Percentiles rank a stretch among this genome's conserved stretches.
Evolutionary conservation across 1,140 invertebrate genomes (phyloP).

Genomic region (Drosophila pseudoobscura): DNA sequence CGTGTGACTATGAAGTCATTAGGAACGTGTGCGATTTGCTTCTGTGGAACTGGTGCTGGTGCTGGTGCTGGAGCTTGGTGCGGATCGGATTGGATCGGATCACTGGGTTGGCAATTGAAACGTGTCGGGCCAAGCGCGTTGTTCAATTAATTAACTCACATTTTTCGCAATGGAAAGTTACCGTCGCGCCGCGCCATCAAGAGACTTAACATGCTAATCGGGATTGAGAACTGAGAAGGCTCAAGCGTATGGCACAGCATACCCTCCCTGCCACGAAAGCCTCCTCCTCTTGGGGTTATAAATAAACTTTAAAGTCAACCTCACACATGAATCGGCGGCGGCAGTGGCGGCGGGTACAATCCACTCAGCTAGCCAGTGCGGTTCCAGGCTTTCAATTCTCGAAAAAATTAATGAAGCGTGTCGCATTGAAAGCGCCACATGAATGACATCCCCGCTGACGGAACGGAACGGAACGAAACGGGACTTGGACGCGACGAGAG

Average conservation of each 20-base stretch:
- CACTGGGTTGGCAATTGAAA: constrained; percentile 39
- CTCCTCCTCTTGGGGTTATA: constrained; percentile 40
- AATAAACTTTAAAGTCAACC: constrained; percentile 49
- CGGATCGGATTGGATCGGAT: neutral
- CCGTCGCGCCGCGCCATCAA: constrained; percentile 25
- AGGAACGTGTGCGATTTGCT: constrained; percentile 54
- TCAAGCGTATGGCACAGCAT: too few species aligned
- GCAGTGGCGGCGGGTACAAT: constrained; percentile 11
- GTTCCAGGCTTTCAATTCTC: constrained; percentile 58
- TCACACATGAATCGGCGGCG: constrained; percentile 31
- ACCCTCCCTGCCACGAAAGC: too few species aligned
- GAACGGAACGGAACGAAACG: neutral
- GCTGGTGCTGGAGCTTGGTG: constrained; percentile 3
- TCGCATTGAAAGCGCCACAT: constrained; percentile 56
- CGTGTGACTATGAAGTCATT: constrained; percentile 58
- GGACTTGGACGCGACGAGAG: constrained; percentile 1
- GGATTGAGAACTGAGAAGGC: constrained; percentile 14
- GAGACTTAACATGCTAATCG: constrained; percentile 72
- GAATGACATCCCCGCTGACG: constrained; percentile 36
- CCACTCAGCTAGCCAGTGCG: constrained; percentile 24
- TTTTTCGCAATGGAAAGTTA: constrained; percentile 65
- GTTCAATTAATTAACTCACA: constrained; percentile 75
- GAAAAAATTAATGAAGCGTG: constrained; percentile 73
- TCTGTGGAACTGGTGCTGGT: constrained; percentile 7
- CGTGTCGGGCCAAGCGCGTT: constrained; percentile 52